Evolutionary conservation across 2,113 vertebrate genomes (phyloP).

Genomic region (Copsychus sechellarum): DNA sequence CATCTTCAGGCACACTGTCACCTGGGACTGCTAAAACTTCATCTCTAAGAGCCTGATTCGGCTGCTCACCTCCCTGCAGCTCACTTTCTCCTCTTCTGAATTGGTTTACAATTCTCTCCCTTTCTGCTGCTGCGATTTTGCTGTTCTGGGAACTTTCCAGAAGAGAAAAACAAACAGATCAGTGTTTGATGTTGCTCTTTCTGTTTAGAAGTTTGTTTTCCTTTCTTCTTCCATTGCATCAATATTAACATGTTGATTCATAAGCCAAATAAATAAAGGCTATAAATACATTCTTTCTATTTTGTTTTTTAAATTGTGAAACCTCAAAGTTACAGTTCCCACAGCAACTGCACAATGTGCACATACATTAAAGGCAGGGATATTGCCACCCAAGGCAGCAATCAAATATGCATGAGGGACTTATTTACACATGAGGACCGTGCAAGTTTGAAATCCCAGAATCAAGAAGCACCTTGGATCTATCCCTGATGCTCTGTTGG

Average conservation of each 20-base stretch:
- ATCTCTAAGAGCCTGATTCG: not conserved
- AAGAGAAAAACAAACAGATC: constrained; percentile 42
- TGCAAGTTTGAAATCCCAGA: not conserved
- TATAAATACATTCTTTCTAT: constrained; percentile 7
- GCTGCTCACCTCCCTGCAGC: not conserved
- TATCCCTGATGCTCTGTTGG: not conserved
- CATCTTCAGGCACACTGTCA: not conserved
- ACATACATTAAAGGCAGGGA: constrained; percentile 13
- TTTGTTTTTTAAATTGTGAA: not conserved
- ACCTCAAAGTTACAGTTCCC: constrained; percentile 54
- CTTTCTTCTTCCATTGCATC: constrained; percentile 55
- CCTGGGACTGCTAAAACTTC: not conserved
- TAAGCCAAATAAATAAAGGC: constrained; percentile 48
- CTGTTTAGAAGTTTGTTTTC: constrained; percentile 49
- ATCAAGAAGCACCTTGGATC: not conserved
- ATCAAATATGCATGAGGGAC: constrained; percentile 11
- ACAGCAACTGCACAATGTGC: constrained; percentile 53
- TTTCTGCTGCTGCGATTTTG: not conserved
- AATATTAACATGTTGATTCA: constrained; percentile 57
- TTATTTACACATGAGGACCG: not conserved
- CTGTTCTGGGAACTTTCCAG: constrained; percentile 16
- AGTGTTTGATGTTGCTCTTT: constrained; percentile 37
- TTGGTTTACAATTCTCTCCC: not conserved
- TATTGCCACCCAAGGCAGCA: constrained; percentile 4
- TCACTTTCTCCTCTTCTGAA: not conserved